These are phyloP conservation scores for Planococcus citri DNA, from an alignment of 1,140 invertebrate species.

Conservation along the genomic window DNA sequence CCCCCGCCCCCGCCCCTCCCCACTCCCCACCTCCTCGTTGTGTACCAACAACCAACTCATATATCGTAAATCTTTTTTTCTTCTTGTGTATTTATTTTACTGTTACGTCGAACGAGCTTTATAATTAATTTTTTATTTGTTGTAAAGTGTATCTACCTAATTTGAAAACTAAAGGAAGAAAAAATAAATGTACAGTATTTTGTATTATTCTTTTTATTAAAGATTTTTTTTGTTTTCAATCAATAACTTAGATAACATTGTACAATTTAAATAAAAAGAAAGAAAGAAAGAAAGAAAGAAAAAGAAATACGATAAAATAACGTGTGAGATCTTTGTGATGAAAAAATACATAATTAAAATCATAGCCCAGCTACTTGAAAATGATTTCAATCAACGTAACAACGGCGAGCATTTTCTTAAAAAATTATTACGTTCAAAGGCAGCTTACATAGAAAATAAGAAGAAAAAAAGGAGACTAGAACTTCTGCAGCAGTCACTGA, in stretches of 20 bases:
- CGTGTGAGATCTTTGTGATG: neutral
- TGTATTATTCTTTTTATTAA: neutral
- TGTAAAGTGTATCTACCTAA: neutral
- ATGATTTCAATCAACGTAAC: neutral
- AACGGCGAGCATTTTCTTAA: neutral
- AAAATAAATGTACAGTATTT: slow-evolving; percentile 8
- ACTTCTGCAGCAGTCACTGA: neutral
- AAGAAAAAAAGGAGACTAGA: neutral
- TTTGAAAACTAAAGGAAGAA: neutral
- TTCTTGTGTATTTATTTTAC: neutral
- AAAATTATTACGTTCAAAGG: neutral
- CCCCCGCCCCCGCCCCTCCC: neutral
- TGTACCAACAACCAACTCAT: no score
- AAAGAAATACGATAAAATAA: neutral
- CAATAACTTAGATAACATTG: neutral
- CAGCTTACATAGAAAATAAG: no score
- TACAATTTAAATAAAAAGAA: neutral
- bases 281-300: neutral
- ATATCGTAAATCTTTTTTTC: neutral
- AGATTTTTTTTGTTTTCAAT: neutral
- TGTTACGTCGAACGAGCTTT: neutral
- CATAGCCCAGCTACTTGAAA: neutral
- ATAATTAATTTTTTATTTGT: neutral
- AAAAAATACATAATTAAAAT: neutral
- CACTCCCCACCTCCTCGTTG: neutral